Evolutionary conservation across 23 tunicate species (phyloP), one percentile per base, ranked within the genome.

Genomic region (Aplidium turbinatum): DNA sequence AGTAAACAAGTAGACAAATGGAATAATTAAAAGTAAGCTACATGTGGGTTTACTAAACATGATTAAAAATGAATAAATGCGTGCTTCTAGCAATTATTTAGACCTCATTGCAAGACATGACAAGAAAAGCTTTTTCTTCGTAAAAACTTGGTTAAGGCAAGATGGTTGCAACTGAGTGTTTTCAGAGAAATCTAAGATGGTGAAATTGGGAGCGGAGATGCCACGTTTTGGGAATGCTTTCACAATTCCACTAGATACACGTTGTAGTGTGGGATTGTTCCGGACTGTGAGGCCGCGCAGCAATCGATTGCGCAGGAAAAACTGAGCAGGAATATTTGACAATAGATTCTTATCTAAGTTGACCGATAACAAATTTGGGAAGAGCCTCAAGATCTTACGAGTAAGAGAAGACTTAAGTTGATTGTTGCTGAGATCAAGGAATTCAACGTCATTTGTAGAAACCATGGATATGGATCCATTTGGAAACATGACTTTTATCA

Each of bases 111-210:
- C 16, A 42, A 42, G 16, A 16, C 50, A 42, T 9, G 50, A 9
- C 16, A 42, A 16, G 16, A 42, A 9, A 16, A 9, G 13, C 13
- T 42, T 21, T 2, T 1, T 58, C 33, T 33, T 27, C 3, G 29
- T 22, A 29, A 58, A 58, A 3, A 33, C 66, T 58, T 58, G 66
- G 29, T 29, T 58, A 27, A 58, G 66, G 29, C 66, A 58, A 21
- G 66, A 3, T 26, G 66, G 66, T 3, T 1, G 29, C 21, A 58
- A 33, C 29, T 58, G 26, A 58, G 32, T 32, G 31, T 58, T 58
- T 27, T 9, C 66, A 29, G 66, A 58, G 21, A 58, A 29, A 29
- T 58, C 66, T 21, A 58, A 58, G 33, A 58, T 18, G 29, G 18
- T 3, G 29, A 58, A 29, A 26, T 58, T 4, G 29, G 19, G 31